Conservation (phyloP, 2,113 vertebrate species). For the Orientallactaga bullata region DNA sequence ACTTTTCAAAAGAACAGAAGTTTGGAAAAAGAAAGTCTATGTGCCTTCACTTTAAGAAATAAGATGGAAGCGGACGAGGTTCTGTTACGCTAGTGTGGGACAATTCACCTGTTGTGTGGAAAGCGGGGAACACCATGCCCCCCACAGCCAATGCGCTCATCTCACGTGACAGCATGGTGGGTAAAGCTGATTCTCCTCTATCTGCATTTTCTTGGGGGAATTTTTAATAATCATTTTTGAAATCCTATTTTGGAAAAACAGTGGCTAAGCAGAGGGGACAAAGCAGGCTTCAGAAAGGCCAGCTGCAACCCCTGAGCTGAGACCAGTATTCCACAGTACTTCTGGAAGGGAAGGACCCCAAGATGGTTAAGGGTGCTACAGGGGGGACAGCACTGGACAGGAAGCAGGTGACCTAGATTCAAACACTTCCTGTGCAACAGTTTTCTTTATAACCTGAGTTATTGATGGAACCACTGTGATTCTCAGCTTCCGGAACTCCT, state of each 20-base stretch:
- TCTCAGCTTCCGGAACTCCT: neutral
- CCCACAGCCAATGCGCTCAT: neutral
- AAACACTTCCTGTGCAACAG: neutral
- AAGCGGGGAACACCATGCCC: neutral
- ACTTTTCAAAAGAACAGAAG: conserved; percentile 58
- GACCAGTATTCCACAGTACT: neutral
- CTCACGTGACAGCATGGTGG: neutral
- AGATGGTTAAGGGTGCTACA: fast-evolving
- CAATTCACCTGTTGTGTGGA: neutral
- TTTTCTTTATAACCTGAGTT: neutral
- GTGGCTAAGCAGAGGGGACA: neutral
- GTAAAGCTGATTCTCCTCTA: neutral
- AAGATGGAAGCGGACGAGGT: neutral
- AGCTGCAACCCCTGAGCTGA: neutral
- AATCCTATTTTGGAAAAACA: neutral
- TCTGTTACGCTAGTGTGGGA: neutral
- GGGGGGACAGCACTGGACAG: neutral
- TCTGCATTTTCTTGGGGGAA: conserved; percentile 6
- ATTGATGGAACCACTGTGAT: neutral
- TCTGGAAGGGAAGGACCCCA: neutral
- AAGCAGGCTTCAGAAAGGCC: neutral
- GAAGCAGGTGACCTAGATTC: neutral
- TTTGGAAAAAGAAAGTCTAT: neutral
- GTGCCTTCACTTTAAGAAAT: neutral
- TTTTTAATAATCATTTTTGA: neutral